Evolutionary conservation across 2,888 invertebrate genomes (phyloP).

Genomic region (Parochlus steinenii): DNA sequence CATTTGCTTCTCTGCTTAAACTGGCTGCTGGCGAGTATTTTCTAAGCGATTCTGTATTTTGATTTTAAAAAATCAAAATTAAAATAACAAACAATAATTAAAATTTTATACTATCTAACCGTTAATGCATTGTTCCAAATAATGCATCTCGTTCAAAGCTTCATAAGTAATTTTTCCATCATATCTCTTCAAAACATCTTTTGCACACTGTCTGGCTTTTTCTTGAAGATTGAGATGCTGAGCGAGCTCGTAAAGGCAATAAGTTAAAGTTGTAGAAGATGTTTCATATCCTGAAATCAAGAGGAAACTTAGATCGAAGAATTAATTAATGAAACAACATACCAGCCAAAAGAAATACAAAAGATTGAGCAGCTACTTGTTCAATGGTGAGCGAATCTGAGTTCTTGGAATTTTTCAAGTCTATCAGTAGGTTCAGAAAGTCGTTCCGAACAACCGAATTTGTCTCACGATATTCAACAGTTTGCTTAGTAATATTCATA

Average conservation of each 20-base stretch:
- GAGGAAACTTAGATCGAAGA: no score
- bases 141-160: constrained; percentile 26
- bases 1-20: constrained; percentile 22
- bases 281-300: no score
- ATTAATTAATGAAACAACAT: no score
- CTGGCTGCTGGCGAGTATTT: constrained; percentile 29
- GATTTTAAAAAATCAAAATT: not conserved
- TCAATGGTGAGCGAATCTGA: constrained; percentile 14
- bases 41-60: constrained; percentile 28
- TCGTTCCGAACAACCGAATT: constrained; percentile 20
- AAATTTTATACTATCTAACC: constrained; percentile 22
- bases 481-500: constrained; percentile 14
- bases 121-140: constrained; percentile 26
- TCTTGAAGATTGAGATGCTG: constrained; percentile 27
- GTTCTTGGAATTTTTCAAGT: constrained; percentile 22
- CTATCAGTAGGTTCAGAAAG: constrained; percentile 22
- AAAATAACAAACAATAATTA: not conserved
- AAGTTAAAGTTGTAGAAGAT: constrained; percentile 26
- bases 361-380: constrained; percentile 22
- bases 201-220: constrained; percentile 25
- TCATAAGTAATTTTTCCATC: constrained; percentile 26
- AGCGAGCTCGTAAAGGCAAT: constrained; percentile 29
- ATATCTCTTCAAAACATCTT: constrained; percentile 20
- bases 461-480: constrained; percentile 16
- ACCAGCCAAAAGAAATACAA: constrained; percentile 31